Base-by-base conservation (phyloP, 2,797 vertebrate species). In the Chloroceryle amazona region DNA sequence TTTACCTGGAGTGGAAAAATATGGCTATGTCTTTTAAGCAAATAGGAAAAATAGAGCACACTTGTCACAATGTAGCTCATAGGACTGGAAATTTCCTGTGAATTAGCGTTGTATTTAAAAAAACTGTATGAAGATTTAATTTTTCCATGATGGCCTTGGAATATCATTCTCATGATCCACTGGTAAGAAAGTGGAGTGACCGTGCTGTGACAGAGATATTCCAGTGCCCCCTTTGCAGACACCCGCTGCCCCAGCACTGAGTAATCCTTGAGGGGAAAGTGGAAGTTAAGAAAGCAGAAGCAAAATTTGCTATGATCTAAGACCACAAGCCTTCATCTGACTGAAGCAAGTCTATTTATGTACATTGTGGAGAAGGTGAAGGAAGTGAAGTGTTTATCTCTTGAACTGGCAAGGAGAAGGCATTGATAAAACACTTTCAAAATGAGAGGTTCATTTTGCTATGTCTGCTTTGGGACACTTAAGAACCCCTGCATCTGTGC, bases 221-320 rank as follows among this genome's bases (percentile, higher is more conserved):
- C 96, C 96, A 91, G n/a, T 97, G 94, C 91, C 96, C 94, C 73
- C 65, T 97, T 93, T 29, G 18, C 89, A 97, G 86, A 86, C 81
- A 78, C 72, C 49, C 63, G 29, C 76, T 81, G 22, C 81, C 60
- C 78, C n/a, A 33, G 55, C 58, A 22, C 87, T 97, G 94, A 97
- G 93, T 98, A 97, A 97, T 85, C 61, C 73, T 75, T 13, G 1
- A 18, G 90, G 81, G 95, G 96, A 95, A 98, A 97, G 97, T 91
- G 85, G 97, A 97, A 98, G 58, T 94, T 81, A 51, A 95, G 90
- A 97, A 98, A 97, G 94, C 93, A 97, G 97, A 98, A 98, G 89
- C 96, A 94, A 61, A 78, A 67, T 96, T 66, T 49, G 72, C 72
- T 94, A 5, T 93, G 67, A 93, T 95, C 72, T 80, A 52, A 87